These are phyloP conservation scores for Vespertilio murinus DNA, from an alignment of 2,797 vertebrate genomes.

Conservation along the genomic window DNA sequence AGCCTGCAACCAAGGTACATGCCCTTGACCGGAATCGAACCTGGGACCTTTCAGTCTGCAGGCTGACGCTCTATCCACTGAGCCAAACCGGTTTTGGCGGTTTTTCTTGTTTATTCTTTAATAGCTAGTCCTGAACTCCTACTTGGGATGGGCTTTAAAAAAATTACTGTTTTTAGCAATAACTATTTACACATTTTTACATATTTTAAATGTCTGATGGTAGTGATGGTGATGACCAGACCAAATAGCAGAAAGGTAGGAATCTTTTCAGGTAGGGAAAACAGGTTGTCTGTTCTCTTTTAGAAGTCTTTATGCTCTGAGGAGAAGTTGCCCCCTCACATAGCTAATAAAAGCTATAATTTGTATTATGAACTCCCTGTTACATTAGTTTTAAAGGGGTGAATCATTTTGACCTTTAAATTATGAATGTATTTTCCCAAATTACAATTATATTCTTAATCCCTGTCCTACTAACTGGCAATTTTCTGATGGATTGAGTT, in stretches of 20 bases:
- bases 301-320: not conserved
- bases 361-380: slow-evolving; percentile 34
- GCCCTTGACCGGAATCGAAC: too few species aligned
- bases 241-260: not conserved
- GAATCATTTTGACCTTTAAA: slow-evolving; percentile 62
- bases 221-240: not conserved
- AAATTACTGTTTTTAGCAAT: not conserved
- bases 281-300: not conserved
- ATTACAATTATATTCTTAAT: slow-evolving; percentile 72
- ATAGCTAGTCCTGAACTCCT: not conserved
- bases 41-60: too few species aligned
- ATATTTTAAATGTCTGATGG: not conserved
- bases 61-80: too few species aligned
- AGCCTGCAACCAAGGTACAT: too few species aligned
- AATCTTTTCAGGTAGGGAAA: not conserved
- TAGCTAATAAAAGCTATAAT: slow-evolving; percentile 44
- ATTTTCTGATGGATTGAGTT: slow-evolving; percentile 66
- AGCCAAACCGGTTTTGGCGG: too few species aligned
- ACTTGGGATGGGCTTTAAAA: not conserved
- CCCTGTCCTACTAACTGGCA: slow-evolving; percentile 55
- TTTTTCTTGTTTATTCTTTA: slow-evolving; percentile 9
- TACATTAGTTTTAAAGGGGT: slow-evolving; percentile 19
- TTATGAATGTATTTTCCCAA: slow-evolving; percentile 66
- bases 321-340: not conserved
- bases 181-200: not conserved